These are phyloP conservation scores for Emys orbicularis DNA, from an alignment of 2,797 vertebrate species.

Conservation along the genomic window DNA sequence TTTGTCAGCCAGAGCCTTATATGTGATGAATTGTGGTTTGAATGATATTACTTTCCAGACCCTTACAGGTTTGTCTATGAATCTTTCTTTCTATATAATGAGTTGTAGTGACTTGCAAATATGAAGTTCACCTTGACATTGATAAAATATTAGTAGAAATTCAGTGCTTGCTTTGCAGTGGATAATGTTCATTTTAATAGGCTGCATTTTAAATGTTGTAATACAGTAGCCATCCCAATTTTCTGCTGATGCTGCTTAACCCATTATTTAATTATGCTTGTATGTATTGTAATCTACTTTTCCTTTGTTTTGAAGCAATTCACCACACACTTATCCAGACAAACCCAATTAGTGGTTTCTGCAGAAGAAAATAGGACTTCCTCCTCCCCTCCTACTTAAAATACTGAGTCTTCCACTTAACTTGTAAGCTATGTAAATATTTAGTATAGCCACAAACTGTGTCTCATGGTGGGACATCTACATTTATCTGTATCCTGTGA, in stretches of 20 bases:
- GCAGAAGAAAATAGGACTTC: background rate
- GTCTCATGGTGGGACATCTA: background rate
- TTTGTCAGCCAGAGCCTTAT: slow-evolving; percentile 9
- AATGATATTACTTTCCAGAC: slow-evolving; percentile 13
- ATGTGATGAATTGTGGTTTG: no score
- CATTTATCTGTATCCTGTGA: background rate
- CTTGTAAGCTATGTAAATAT: background rate
- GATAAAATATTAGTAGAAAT: slow-evolving; percentile 21
- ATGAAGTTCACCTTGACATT: slow-evolving; percentile 5
- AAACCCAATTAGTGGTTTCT: background rate
- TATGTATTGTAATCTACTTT: rapidly evolving
- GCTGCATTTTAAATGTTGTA: background rate
- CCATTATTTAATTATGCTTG: background rate
- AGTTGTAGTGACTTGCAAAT: background rate
- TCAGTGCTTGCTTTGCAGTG: background rate
- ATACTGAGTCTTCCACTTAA: background rate
- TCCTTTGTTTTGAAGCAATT: background rate
- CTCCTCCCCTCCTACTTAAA: background rate
- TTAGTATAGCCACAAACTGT: rapidly evolving
- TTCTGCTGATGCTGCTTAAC: background rate
- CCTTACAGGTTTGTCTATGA: background rate
- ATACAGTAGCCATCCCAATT: background rate
- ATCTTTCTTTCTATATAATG: slow-evolving; percentile 7
- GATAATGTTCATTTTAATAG: background rate
- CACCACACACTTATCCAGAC: background rate